phyloP scores from a whole-genome alignment of 2,888 invertebrate genomes.

The Campoplex capitator region DNA sequence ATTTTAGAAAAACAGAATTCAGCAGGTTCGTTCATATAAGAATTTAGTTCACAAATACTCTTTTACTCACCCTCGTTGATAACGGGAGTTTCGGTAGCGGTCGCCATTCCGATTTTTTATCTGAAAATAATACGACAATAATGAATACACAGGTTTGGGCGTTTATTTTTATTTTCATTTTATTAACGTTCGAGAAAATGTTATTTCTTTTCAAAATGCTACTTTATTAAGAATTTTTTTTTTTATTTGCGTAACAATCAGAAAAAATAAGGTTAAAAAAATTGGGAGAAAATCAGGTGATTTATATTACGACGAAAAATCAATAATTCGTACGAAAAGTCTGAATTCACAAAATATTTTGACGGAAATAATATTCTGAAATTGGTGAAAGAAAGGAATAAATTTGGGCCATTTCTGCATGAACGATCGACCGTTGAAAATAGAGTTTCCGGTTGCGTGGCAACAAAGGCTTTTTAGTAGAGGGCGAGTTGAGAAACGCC shows the following conservation, averaged over 20 bases:
- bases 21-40: too few species aligned
- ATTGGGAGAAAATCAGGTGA: too few species aligned
- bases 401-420: not conserved
- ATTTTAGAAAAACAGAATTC: too few species aligned
- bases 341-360: too few species aligned
- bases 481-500: conserved; percentile 13
- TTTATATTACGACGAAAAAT: too few species aligned
- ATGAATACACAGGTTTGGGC: not conserved
- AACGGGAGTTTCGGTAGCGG: conserved; percentile 74
- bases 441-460: conserved; percentile 11
- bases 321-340: too few species aligned
- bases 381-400: not conserved
- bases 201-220: too few species aligned
- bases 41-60: not conserved
- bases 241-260: too few species aligned
- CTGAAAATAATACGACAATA: conserved; percentile 30
- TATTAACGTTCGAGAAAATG: too few species aligned
- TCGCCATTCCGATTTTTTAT: conserved; percentile 73
- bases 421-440: conserved; percentile 1
- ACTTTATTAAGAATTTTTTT: too few species aligned
- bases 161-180: not conserved
- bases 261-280: too few species aligned
- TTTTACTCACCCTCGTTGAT: conserved; percentile 76
- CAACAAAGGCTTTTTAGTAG: conserved; percentile 39
- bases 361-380: too few species aligned